Evolutionary conservation across 2,888 invertebrate species (phyloP), one percentile per base, ranked within the genome.

Genomic region (Adelphocoris suturalis): DNA sequence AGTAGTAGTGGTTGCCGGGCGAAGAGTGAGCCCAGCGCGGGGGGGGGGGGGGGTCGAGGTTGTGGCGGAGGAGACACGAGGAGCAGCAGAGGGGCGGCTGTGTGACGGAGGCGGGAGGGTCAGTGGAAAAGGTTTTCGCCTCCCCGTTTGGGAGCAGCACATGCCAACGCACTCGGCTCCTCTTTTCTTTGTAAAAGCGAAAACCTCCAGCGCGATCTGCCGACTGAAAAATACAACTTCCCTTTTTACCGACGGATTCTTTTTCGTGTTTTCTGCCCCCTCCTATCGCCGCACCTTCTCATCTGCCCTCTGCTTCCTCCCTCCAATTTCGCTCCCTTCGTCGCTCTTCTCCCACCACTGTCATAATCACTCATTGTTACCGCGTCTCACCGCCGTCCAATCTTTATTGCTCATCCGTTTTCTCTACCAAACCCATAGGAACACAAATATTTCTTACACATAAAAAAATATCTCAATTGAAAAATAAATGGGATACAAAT

Each of bases 201-300:
- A 52, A 52, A n/a, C 81, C 76, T 27, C 52, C 48, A 61, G 48
- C 75, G 89, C 84, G 85, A 80, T 89, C 52, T 82, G 84, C 23
- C 57, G 52, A 52, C n/a, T 19, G 84, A 37, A 28, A 37, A 28
- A 88, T 80, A 28, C 55, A 48, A 61, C 46, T 78, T n/a, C n/a
- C 78, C 28, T 78, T 47, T 78, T 78, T 78, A 78, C 28, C 78
- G 78, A 47, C 78, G n/a, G 46, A 47, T 78, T 46, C n/a, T 78
- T 76, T 76, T 76, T 76, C 12, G 16, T 11, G 2, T 46, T 46
- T 46, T 46, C 47, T 46, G 16, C 78, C 28, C 28, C 28, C 52
- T 14, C 52, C 52, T 23, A n/a, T 23, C 68, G n/a, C 23, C 23
- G 19, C n/a, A n/a, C n/a, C n/a, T n/a, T n/a, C n/a, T n/a, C n/a